Evolutionary conservation across 2,113 vertebrate species (phyloP).

Genomic region (Lophochroa leadbeateri): DNA sequence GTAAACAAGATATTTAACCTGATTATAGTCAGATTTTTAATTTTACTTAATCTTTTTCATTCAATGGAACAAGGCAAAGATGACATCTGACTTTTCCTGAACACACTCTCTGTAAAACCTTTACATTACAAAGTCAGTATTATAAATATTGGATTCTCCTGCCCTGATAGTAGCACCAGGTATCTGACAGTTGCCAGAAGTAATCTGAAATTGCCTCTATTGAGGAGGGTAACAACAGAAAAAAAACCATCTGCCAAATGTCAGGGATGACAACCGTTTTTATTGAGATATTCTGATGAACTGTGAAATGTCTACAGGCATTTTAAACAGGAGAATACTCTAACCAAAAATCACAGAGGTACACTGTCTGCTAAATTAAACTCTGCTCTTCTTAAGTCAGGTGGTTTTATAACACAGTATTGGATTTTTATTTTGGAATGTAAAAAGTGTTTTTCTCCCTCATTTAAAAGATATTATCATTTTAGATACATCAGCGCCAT

Average conservation of each 20-base stretch:
- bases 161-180: background rate
- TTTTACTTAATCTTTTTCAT: background rate
- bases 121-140: background rate
- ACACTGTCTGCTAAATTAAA: background rate
- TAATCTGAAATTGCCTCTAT: background rate
- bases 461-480: background rate
- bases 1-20: background rate
- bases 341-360: background rate
- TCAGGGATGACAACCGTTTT: background rate
- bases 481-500: background rate
- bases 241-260: background rate
- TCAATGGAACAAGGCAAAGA: background rate
- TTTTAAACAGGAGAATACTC: background rate
- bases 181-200: background rate
- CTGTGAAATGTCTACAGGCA: background rate
- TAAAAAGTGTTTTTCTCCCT: background rate
- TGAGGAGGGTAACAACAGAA: background rate
- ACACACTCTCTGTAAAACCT: background rate
- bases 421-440: background rate
- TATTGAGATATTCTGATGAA: background rate
- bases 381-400: background rate
- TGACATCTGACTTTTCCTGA: background rate
- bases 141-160: constrained; percentile 9
- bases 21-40: background rate
- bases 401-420: background rate